Base-by-base conservation (phyloP, 2,888 invertebrate species). In the Anticlea derivata region DNA sequence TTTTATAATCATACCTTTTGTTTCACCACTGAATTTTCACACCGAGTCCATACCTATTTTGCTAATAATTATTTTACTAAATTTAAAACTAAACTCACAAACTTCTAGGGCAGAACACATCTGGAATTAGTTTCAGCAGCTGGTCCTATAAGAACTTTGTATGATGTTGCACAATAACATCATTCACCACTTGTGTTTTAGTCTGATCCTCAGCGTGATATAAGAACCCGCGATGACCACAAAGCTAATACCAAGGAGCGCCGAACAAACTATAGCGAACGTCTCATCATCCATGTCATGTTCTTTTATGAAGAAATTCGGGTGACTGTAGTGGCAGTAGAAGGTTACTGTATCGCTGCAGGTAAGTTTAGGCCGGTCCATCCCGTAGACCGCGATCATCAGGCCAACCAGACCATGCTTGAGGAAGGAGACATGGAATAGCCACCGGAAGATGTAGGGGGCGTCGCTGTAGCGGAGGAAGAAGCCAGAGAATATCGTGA, bases 401-500 rank as follows among this genome's bases (percentile, higher is more conserved):
- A 96, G 91, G 2, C 97, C 97, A 62, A 97, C 97, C 43, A 98
- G 93, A 0, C 96, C 96, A 68, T 98, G 97, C 66, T 97, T 97
- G 24, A 97, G 89, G 79, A 97, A 98, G 0, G 98, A 98, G 23
- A 94, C 83, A 74, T 98, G 95, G 68, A 98, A 97, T 22, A 98
- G 66, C 97, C 97, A 98, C 34, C 93, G 93, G 59, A 97, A 86
- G 68, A 93, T 93, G 0, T 84, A 80, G 5, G 97, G 97, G 1
- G 97, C 95, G 66, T 97, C 96, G 65, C 92, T 93, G 65, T 96
- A 92, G 68, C 94, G 95, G 1, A 98, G 94, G 78, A 98, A 98
- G 86, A 98, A 98, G 4, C 98, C 98, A 46, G 97, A 97, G 87
- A 98, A 98, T 64, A 97, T 92, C 13, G 96, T 92, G 74, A 98